phyloP scores from a whole-genome alignment of 2,113 vertebrate species.

The Hippocampus abdominalis region DNA sequence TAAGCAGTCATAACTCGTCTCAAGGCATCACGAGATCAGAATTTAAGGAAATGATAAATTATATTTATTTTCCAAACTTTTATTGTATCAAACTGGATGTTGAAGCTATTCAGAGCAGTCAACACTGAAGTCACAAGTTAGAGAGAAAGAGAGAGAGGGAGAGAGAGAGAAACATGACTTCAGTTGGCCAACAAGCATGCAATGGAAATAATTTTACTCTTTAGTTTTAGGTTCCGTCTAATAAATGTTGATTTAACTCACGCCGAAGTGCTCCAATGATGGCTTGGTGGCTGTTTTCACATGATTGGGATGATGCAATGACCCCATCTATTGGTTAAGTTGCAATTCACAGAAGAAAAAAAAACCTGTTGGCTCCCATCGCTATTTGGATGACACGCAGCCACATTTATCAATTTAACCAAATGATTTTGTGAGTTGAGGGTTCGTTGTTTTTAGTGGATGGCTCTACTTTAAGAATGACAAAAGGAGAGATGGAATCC shows the following conservation, averaged over 20 bases:
- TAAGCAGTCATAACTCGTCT: background rate
- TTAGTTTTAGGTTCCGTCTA: background rate
- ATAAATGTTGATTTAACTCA: background rate
- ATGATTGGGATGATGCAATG: conserved; percentile 14
- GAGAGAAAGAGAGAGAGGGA: background rate
- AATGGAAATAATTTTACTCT: too few species aligned
- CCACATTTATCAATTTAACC: too few species aligned
- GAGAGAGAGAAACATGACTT: background rate
- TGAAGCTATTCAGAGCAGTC: background rate
- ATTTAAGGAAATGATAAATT: background rate
- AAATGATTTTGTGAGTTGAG: too few species aligned
- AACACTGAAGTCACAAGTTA: background rate
- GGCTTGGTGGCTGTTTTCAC: background rate
- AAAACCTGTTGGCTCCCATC: too few species aligned
- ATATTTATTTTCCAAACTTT: background rate
- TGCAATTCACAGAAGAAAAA: conserved; percentile 10
- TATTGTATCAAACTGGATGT: background rate
- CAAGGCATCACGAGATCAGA: background rate
- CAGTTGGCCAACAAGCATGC: background rate
- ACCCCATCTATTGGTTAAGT: conserved; percentile 48
- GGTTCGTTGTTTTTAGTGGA: too few species aligned
- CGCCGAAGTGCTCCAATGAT: background rate
- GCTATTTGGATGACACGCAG: too few species aligned
- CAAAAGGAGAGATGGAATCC: too few species aligned
- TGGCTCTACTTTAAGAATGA: too few species aligned